Base-by-base conservation (phyloP, 1,140 invertebrate species). In the Anagrus nilaparvatae region DNA sequence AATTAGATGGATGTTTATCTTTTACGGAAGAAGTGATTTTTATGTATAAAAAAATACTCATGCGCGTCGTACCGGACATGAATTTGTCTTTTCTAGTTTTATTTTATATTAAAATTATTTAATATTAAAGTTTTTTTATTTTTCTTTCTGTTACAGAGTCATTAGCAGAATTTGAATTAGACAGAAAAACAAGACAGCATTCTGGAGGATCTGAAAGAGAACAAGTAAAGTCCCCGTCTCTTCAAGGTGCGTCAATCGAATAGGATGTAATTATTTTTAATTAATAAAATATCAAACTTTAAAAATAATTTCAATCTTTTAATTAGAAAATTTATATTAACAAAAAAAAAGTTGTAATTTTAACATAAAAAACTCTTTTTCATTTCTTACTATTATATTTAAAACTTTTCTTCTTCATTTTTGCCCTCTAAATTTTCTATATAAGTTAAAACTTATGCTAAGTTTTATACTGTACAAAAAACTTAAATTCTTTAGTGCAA, bases 91-190 rank as follows among this genome's bases (percentile, higher is more conserved):
- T 23, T 1, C n/a, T 6, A 19, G 12, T 10, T 12, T 30, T 30
- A 8, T 40, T 20, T 40, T 30, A 6, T 30, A 17, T 6, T 5
- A 10, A 0, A 27, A 6, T 12, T 18, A 13, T 33, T n/a, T 41
- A 45, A 28, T 37, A 40, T 49, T 7, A n/a, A n/a, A n/a, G n/a
- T n/a, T n/a, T 32, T n/a, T 52, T 47, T 50, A 35, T 53, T 45
- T 50, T 16, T 48, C 16, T 50, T 54, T 56, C 31, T 59, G 56
- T 74, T 72, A 50, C 72, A 87, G 84, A 88, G 71, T 82, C 83
- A 30, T 68, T 89, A 54, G 83, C 82, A 61, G 85, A 88, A 63
- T 73, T 87, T 51, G 84, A 87, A 66, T 74, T 86, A 73, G 85
- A 89, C 58, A 75, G 84, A 65, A 87, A 88, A 64, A 76, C 79